Evolutionary conservation across 2,797 vertebrate species (phyloP).

Genomic region (Hippocampus kuda): DNA sequence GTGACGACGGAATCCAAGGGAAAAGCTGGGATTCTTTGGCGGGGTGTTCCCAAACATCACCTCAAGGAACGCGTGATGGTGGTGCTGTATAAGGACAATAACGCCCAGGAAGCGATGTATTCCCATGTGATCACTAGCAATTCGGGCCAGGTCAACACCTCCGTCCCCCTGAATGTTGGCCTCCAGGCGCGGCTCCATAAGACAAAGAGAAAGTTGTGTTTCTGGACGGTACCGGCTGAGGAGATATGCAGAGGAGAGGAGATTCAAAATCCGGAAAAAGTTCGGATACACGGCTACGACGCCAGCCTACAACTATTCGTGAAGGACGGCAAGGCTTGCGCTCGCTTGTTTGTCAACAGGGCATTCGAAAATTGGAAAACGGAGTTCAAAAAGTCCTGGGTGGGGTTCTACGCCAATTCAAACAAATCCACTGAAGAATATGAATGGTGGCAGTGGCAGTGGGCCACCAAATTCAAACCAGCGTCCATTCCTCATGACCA

Average conservation of each 20-base stretch:
- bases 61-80: slow-evolving; percentile 22
- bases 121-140: background rate
- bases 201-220: slow-evolving; percentile 14
- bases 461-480: slow-evolving; percentile 33
- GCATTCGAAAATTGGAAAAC: slow-evolving; percentile 26
- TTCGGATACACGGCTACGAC: slow-evolving; percentile 12
- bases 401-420: slow-evolving; percentile 41
- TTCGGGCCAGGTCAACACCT: slow-evolving; percentile 27
- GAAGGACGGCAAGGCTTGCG: slow-evolving; percentile 41
- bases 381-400: slow-evolving; percentile 31
- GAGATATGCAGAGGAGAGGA: slow-evolving; percentile 33
- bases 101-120: slow-evolving; percentile 1
- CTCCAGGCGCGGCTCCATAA: slow-evolving; percentile 42
- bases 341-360: slow-evolving; percentile 29
- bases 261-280: slow-evolving; percentile 16
- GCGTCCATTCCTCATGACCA: background rate
- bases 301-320: slow-evolving; percentile 36
- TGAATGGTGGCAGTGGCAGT: slow-evolving; percentile 46
- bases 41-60: slow-evolving; percentile 5
- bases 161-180: slow-evolving; percentile 29
- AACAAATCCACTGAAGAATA: slow-evolving; percentile 17
- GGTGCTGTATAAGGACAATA: slow-evolving; percentile 24
- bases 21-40: slow-evolving; percentile 39
- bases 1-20: slow-evolving; percentile 29
- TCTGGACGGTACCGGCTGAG: slow-evolving; percentile 21